Percentiles rank a stretch among this genome's conserved stretches.
phyloP scores from a whole-genome alignment of 2,113 vertebrate species.

The Rynchops niger region DNA sequence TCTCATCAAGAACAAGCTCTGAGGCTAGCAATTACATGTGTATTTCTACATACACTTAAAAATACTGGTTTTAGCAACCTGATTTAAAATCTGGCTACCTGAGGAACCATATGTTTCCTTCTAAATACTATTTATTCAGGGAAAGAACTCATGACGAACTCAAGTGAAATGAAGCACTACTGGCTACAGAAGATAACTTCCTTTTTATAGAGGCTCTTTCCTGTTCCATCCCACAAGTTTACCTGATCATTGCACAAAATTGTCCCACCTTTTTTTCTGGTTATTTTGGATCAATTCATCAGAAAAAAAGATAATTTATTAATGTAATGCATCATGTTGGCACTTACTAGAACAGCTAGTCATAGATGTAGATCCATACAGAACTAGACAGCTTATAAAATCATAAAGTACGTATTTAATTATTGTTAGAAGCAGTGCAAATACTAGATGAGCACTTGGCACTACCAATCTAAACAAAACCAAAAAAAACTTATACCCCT shows the following conservation, averaged over 20 bases:
- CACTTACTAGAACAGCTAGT: not conserved
- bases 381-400: not conserved
- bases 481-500: not conserved
- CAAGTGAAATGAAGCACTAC: not conserved
- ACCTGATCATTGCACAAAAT: not conserved
- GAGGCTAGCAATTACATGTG: not conserved
- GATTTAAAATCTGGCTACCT: not conserved
- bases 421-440: conserved; percentile 45
- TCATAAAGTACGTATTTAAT: not conserved
- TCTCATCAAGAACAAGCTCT: not conserved
- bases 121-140: not conserved
- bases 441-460: conserved; percentile 60
- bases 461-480: not conserved
- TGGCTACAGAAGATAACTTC: not conserved
- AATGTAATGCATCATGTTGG: not conserved
- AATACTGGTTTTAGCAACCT: not conserved
- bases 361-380: not conserved
- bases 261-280: not conserved
- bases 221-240: not conserved
- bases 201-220: not conserved
- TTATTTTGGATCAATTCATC: not conserved
- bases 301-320: not conserved
- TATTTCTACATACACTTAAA: not conserved
- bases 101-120: not conserved
- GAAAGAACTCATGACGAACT: not conserved